These are phyloP conservation scores for Forbesichthys papilliferus DNA, from an alignment of 2,113 vertebrate genomes.

Conservation along the genomic window DNA sequence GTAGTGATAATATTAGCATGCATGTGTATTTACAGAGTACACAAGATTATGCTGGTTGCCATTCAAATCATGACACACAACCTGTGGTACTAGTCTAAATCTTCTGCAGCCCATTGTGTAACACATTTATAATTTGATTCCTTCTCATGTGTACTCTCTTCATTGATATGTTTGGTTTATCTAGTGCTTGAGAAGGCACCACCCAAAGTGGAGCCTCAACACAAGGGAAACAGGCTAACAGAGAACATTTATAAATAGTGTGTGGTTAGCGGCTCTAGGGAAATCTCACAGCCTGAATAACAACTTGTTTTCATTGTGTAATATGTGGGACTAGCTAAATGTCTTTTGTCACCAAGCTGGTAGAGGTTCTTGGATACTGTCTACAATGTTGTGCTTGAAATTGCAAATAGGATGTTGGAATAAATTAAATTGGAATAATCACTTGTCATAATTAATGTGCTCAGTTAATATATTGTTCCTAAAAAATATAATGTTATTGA, in stretches of 20 bases:
- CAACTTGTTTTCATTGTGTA: constrained; percentile 69
- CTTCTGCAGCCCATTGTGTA: too few species aligned
- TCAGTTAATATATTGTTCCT: background rate
- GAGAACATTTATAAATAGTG: constrained; percentile 74
- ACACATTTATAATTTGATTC: background rate
- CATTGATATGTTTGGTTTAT: constrained; percentile 38
- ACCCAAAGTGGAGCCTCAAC: constrained; percentile 63
- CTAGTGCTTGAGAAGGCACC: constrained; percentile 62
- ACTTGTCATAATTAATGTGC: background rate
- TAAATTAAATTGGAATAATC: background rate
- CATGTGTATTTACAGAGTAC: too few species aligned
- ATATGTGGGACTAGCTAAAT: constrained; percentile 43
- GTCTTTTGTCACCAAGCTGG: constrained; percentile 39
- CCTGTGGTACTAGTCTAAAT: too few species aligned
- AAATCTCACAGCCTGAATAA: constrained; percentile 68
- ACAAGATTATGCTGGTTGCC: too few species aligned
- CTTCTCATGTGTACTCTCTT: background rate
- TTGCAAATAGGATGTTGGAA: constrained; percentile 9
- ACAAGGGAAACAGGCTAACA: constrained; percentile 60
- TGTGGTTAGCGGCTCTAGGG: constrained; percentile 63
- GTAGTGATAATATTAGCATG: too few species aligned
- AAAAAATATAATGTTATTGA: background rate
- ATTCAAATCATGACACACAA: too few species aligned
- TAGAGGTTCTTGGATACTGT: constrained; percentile 21
- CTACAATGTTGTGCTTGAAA: background rate